A percentile compares a stretch with the other conserved stretches of the same genome.
These are phyloP conservation scores for Laodelphax striatellus DNA, from an alignment of 1,140 invertebrate genomes.

Conservation along the genomic window DNA sequence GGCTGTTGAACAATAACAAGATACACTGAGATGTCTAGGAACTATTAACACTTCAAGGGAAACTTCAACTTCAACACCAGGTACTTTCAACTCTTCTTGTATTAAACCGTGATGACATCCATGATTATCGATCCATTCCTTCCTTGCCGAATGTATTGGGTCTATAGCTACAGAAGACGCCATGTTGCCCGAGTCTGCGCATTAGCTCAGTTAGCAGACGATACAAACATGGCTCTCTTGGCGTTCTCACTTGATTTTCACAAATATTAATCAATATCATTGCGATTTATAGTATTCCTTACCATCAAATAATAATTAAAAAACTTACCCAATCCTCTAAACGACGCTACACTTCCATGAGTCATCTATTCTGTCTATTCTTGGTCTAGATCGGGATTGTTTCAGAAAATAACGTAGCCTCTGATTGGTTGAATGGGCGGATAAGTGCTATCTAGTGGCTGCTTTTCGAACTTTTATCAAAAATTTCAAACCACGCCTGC, in stretches of 20 bases:
- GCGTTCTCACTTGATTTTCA: too few relatives aligned
- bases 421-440: constrained; percentile 8
- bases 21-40: constrained; percentile 6
- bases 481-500: constrained; percentile 11
- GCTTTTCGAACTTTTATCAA: neutral
- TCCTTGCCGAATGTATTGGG: constrained; percentile 18
- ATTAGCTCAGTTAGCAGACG: constrained; percentile 35
- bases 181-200: constrained; percentile 39
- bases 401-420: constrained; percentile 6
- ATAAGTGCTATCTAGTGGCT: constrained; percentile 6
- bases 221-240: constrained; percentile 27
- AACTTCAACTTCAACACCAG: constrained; percentile 13
- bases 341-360: neutral
- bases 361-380: constrained; percentile 1
- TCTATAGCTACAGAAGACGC: constrained; percentile 13
- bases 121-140: constrained; percentile 27
- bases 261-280: too few relatives aligned
- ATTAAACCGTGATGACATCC: constrained; percentile 21
- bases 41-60: constrained; percentile 7
- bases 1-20: constrained; percentile 4
- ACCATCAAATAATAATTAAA: too few relatives aligned
- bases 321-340: too few relatives aligned
- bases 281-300: too few relatives aligned
- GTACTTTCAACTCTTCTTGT: constrained; percentile 20
- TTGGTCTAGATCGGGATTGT: constrained; percentile 6